Percentiles rank a stretch among this genome's conserved stretches.
These are phyloP conservation scores for Fragum whitleyi DNA, from an alignment of 2,888 invertebrate genomes.

Conservation along the genomic window DNA sequence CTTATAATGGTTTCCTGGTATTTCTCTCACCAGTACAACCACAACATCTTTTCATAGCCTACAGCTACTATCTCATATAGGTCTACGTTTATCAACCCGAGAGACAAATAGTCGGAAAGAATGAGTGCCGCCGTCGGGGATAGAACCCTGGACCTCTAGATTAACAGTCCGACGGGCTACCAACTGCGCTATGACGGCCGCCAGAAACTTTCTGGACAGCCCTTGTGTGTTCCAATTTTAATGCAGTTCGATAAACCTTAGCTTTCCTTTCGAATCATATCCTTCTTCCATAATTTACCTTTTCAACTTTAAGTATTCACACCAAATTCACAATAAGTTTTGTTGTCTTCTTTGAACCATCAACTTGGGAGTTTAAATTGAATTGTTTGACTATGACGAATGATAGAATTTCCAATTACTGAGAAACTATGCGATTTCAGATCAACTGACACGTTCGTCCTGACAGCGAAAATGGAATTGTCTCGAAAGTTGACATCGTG, in stretches of 20 bases:
- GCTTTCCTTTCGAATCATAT: too few species aligned
- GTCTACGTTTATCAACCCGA: neutral
- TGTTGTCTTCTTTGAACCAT: neutral
- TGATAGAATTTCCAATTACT: conserved; percentile 1
- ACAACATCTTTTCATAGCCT: neutral
- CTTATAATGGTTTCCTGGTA: neutral
- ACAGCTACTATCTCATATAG: neutral
- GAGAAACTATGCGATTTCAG: conserved; percentile 1
- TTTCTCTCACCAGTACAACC: neutral
- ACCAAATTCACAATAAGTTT: neutral
- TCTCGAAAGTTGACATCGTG: neutral
- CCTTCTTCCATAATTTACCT: too few species aligned
- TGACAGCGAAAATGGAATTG: conserved; percentile 4
- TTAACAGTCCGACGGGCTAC: neutral
- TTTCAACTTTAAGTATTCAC: too few species aligned
- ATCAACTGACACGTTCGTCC: conserved; percentile 1
- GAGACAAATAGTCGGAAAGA: neutral
- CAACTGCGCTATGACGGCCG: neutral
- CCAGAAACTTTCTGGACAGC: neutral
- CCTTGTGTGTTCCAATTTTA: too few species aligned
- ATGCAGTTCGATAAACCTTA: too few species aligned
- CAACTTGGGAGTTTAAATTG: neutral
- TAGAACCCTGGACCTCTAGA: neutral
- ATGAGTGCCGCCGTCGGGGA: neutral
- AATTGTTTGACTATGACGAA: conserved; percentile 4